Base-by-base conservation (phyloP, 2,113 vertebrate species). In the Rhagologus leucostigma region DNA sequence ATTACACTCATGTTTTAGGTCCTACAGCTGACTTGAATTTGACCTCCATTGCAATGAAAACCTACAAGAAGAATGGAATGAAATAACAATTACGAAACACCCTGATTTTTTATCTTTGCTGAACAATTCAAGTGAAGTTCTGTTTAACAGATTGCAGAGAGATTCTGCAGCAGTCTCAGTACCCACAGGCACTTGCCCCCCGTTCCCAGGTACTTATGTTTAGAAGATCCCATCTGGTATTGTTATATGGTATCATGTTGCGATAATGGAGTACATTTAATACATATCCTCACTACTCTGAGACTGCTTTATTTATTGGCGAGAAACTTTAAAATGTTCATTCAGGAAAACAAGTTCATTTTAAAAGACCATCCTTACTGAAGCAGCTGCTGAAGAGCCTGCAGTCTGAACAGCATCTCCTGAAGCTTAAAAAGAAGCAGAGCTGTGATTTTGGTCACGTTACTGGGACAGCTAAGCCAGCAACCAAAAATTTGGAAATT, bases 401-500 rank as follows among this genome's bases (percentile, higher is more conserved):
- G 53, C 15, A 65, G 62, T 79, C 67, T 73, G n/a, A 85, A 35
- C 23, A 92, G 41, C 67, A 69, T 62, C 55, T 79, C 37, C 50
- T 62, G 22, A 90, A 83, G 65, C 0, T 42, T 32, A 73, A 83
- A 82, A 87, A 84, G 37, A 33, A 87, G n/a, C n/a, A 92, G 63
- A 76, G 46, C 46, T 90, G 53, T 64, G 82, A 94, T 94, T 93
- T 91, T 85, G 65, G 86, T 92, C 71, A 77, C 0, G 0, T 85
- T 88, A 65, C 71, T 88, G n/a, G 56, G 63, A 83, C 50, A 92
- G 67, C 26, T 84, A 42, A 96, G 88, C 75, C 85, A 95, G 90
- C 67, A 92, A 95, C 67, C 75, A 96, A 91, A 93, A 88, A 74
- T 83, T 83, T 88, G 86, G 35, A 92, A 88, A 93, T 95, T 86